Base-by-base conservation (phyloP, 2,888 invertebrate species). In the Alviniconcha strummeri region DNA sequence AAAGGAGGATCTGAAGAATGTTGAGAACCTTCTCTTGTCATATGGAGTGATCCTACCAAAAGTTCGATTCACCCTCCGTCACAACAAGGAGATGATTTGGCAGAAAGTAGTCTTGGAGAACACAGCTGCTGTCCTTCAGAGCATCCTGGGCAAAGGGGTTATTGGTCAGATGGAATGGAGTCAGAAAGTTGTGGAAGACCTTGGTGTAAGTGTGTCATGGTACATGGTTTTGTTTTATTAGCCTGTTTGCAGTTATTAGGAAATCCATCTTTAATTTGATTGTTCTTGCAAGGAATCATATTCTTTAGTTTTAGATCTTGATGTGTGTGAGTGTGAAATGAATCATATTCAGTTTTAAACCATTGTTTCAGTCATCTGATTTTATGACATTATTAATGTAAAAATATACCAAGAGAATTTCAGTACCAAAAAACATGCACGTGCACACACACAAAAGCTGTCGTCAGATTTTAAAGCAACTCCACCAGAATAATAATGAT, bases 1-100 rank as follows among this genome's bases (percentile, higher is more conserved):
- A 60, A 94, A 92, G 85, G 95, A 95, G 81, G 95, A 95, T 85
- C 87, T 95, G 56, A 95, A 94, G 89, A 94, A 92, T 83, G 92
- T 95, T 9, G 95, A 95, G 91, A 93, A 91, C 52, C 88, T 95
- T 5, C 90, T 96, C 15, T 94, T 95, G 89, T 92, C 93, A 4
- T 94, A 94, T 88, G 94, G 94, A 4, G 92, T 95, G 75, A 94
- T 95, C 80, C 94, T 94, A 84, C 95, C 94, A n/a, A 90, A 89
- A 80, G 89, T 95, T 5, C 91, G 95, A 85, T 90, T 95, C 17
- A 92, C 92, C 52, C 92, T 95, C 19, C 92, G 93, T 83, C 94
- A 95, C 85, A 94, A 95, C 86, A 92, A 90, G 85, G 92, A 91
- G 19, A 81, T 89, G n/a, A 84, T 95, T 8, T 95, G 95, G 93